Percentiles rank a stretch among this genome's conserved stretches.
These are phyloP conservation scores for Rotaria sp. DNA, from an alignment of 2,888 invertebrate species.

Conservation along the genomic window DNA sequence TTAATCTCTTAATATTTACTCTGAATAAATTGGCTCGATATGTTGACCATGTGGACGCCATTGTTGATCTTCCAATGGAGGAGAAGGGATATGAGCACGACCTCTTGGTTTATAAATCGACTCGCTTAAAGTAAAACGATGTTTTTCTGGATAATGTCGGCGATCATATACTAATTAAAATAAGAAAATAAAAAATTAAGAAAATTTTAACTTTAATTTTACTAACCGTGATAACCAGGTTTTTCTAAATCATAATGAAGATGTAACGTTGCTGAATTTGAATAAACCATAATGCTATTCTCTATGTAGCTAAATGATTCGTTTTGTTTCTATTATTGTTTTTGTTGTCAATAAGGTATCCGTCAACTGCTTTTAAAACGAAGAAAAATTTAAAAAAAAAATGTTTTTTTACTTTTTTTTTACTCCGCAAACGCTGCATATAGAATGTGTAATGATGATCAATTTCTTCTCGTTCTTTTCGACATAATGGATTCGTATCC, in stretches of 20 bases:
- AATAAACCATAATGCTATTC: background rate
- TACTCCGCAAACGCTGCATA: background rate
- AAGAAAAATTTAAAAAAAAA: background rate
- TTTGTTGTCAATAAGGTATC: background rate
- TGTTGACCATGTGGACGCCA: slow-evolving; percentile 48
- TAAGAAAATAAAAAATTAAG: background rate
- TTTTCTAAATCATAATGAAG: slow-evolving; percentile 11
- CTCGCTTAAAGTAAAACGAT: slow-evolving; percentile 42
- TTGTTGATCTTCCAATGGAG: slow-evolving; percentile 45
- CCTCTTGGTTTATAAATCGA: slow-evolving; percentile 44
- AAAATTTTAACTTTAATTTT: background rate
- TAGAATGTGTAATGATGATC: background rate
- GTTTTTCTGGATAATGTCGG: slow-evolving; percentile 46
- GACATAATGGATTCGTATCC: background rate
- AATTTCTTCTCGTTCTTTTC: background rate
- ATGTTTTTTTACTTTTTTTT: background rate
- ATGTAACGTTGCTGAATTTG: background rate
- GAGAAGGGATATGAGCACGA: slow-evolving; percentile 47
- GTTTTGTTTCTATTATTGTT: background rate
- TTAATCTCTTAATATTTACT: slow-evolving; percentile 47
- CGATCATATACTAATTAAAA: slow-evolving; percentile 46
- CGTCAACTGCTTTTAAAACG: background rate
- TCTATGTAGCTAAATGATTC: background rate
- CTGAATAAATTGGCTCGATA: slow-evolving; percentile 46
- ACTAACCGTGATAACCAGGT: background rate